Evolutionary conservation across 2,888 invertebrate genomes (phyloP).

Genomic region (Podotricha telesiphe): DNA sequence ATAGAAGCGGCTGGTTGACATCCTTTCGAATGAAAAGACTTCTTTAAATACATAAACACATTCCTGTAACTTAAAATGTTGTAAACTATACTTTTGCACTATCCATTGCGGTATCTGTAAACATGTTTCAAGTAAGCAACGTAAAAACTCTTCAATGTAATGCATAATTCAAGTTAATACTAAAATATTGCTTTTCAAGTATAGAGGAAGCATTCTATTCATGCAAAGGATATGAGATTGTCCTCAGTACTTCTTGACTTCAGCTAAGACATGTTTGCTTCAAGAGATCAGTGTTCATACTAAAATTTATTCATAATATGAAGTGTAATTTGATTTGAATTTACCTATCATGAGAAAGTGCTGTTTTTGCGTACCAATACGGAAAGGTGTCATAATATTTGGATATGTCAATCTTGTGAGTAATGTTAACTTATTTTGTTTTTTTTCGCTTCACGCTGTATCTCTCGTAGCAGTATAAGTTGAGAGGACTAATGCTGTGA

Average conservation of each 20-base stretch:
- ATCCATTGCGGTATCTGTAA: neutral
- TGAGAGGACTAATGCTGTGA: too few relatives aligned
- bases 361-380: slow-evolving; percentile 65
- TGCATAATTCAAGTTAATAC: neutral
- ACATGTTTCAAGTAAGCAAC: neutral
- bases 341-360: slow-evolving; percentile 61
- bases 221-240: slow-evolving; percentile 20
- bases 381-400: slow-evolving; percentile 64
- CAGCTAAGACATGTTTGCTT: neutral
- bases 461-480: too few relatives aligned
- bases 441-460: too few relatives aligned
- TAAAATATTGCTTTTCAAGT: neutral
- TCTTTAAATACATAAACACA: neutral
- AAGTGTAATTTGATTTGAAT: slow-evolving; percentile 54
- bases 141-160: slow-evolving; percentile 4
- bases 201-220: slow-evolving; percentile 24
- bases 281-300: neutral
- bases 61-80: neutral
- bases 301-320: slow-evolving; percentile 38
- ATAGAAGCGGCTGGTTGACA: slow-evolving; percentile 1
- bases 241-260: slow-evolving; percentile 3
- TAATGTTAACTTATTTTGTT: slow-evolving; percentile 30
- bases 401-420: slow-evolving; percentile 70
- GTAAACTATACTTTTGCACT: neutral
- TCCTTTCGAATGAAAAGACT: slow-evolving; percentile 11